Conservation (phyloP, 2,113 vertebrate species). For the Myiozetetes cayanensis region DNA sequence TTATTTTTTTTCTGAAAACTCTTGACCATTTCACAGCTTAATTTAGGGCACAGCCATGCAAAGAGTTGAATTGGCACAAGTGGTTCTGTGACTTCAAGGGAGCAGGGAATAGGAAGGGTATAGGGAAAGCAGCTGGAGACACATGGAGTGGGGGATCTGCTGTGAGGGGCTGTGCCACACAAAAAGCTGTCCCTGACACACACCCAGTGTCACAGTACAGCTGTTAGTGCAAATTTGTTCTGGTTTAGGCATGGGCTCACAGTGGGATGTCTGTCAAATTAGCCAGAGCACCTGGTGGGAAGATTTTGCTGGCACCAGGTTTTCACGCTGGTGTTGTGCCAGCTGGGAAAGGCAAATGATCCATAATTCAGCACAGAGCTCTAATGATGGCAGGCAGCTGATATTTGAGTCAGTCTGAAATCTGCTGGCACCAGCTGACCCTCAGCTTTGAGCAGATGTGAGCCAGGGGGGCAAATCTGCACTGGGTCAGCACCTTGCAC, state of each 20-base stretch:
- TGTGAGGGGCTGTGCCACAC: neutral
- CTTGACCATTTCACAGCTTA: neutral
- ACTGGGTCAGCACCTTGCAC: neutral
- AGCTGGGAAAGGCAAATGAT: slow-evolving; percentile 16
- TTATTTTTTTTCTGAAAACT: neutral
- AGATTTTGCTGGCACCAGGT: slow-evolving; percentile 26
- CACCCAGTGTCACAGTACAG: neutral
- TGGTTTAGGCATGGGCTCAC: neutral
- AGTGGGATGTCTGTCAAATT: neutral
- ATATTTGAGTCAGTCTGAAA: neutral
- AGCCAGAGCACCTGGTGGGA: slow-evolving; percentile 55
- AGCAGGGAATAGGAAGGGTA: neutral
- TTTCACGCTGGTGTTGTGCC: neutral
- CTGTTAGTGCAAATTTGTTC: neutral
- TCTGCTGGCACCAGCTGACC: neutral
- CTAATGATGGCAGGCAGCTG: neutral
- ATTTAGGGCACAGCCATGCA: neutral
- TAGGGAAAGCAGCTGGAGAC: neutral
- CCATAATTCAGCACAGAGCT: neutral
- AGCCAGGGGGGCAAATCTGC: neutral
- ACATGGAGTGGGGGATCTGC: neutral
- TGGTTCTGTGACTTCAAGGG: neutral
- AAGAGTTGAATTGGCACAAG: neutral
- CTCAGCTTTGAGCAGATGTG: neutral
- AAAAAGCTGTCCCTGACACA: neutral